Base-by-base conservation (phyloP, 1,140 invertebrate species). In the Archivesica marissinica region DNA sequence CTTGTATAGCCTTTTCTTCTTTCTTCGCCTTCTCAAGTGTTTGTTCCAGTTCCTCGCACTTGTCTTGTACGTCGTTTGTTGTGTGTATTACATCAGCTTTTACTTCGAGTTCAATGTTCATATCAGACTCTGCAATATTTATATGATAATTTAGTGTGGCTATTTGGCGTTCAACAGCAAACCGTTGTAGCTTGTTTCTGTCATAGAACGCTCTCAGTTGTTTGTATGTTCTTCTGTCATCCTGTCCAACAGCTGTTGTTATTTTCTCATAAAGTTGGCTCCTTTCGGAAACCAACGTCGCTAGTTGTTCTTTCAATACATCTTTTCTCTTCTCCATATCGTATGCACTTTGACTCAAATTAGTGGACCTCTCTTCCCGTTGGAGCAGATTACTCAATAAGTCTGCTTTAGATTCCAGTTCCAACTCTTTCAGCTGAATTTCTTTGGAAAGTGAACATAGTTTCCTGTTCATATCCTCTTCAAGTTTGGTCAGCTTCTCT, bases 51-150 rank as follows among this genome's bases (percentile, higher is more conserved):
- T 89, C 85, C 59, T 92, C 91, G 38, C 91, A 92, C 11, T 87
- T 86, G 44, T 92, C 92, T 59, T 92, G 92, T 4, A 91, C 86
- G 66, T 91, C 89, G 64, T 92, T 92, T 30, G 90, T 92, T 76
- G 87, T 85, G 30, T 89, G 90, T 38, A 92, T 90, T 2, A 92
- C 78, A 28, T 88, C 89, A 7, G 90, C 85, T 70, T 91, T 90
- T 0, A 91, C 77, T 13, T 88, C 85, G 4, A 91, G 72, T 78
- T 92, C 92, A 23, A 92, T 64, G 17, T 87, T 68, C 72, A 89
- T 83, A 75, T 92, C 92, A 13, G 86, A 86, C 7, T 89, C 66
- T 23, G 82, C 61, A 1, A 92, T 39, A 56, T 89, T 82, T 35
- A 88, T 72, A 23, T 89, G 90, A 77, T 87, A 92, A 11, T 82